phyloP scores from a whole-genome alignment of 2,113 vertebrate species.

The Pundamilia nyererei region DNA sequence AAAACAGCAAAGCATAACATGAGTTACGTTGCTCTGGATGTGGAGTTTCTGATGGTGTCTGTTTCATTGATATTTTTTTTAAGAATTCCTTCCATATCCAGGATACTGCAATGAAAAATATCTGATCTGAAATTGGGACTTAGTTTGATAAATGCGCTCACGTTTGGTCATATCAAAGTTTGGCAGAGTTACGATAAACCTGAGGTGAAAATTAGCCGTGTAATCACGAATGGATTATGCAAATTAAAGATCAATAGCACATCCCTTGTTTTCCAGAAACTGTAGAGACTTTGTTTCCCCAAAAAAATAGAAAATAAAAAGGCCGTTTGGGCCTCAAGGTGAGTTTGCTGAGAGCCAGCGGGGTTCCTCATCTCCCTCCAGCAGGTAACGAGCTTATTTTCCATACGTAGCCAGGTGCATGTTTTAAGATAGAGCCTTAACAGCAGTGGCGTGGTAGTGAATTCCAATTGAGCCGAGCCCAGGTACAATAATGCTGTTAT shows the following conservation, averaged over 20 bases:
- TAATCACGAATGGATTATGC: conserved; percentile 68
- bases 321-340: conserved; percentile 53
- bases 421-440: conserved; percentile 74
- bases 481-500: conserved; percentile 59
- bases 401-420: conserved; percentile 69
- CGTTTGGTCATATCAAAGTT: conserved; percentile 53
- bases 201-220: conserved; percentile 47
- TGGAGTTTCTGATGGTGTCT: neutral
- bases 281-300: conserved; percentile 40
- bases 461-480: conserved; percentile 57
- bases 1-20: neutral
- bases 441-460: conserved; percentile 40
- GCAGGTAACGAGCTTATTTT: conserved; percentile 60
- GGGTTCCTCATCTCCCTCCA: conserved; percentile 58
- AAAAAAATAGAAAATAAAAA: neutral
- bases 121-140: conserved; percentile 15
- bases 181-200: conserved; percentile 37
- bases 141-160: conserved; percentile 14
- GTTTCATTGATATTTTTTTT: neutral
- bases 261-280: conserved; percentile 43
- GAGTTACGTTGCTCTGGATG: neutral
- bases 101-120: neutral
- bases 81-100: neutral
- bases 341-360: conserved; percentile 53
- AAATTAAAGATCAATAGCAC: conserved; percentile 66